Percentiles rank a stretch among this genome's conserved stretches.
phyloP scores from a whole-genome alignment of 53 echinoderm and acorn worm genomes.

The Astropecten irregularis region DNA sequence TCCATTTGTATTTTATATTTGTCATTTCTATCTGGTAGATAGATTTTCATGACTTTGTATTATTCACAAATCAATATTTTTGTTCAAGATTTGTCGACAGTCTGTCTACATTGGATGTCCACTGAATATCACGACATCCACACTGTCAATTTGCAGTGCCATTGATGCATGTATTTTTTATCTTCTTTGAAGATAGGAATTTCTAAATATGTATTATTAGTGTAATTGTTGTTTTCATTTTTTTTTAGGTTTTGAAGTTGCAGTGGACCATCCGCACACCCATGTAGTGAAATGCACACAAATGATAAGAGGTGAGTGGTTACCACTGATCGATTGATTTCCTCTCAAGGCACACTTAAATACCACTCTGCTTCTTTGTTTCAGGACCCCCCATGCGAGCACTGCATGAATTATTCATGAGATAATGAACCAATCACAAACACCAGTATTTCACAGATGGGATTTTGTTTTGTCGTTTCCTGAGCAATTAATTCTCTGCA shows the following conservation, averaged over 20 bases:
- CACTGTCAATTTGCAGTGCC: too few species aligned
- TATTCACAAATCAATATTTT: too few species aligned
- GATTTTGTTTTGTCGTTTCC: too few species aligned
- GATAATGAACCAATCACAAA: slow-evolving; percentile 49
- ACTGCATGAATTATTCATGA: slow-evolving; percentile 38
- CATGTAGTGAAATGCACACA: slow-evolving; percentile 99
- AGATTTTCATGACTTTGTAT: background rate
- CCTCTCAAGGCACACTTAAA: background rate
- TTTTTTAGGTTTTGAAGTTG: slow-evolving; percentile 97
- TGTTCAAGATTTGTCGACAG: too few species aligned
- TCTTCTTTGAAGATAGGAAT: too few species aligned
- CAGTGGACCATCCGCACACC: slow-evolving; percentile 94
- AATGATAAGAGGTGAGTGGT: slow-evolving; percentile 96
- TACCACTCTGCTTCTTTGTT: slow-evolving; percentile 34
- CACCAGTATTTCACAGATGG: background rate
- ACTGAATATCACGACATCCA: too few species aligned
- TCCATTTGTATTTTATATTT: background rate
- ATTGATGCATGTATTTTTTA: too few species aligned
- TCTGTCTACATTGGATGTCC: too few species aligned
- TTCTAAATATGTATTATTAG: too few species aligned
- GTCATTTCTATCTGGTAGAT: background rate
- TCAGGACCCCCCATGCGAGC: too few species aligned
- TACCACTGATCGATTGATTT: background rate
- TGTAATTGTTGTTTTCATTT: too few species aligned
- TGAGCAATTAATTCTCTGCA: too few species aligned